phyloP scores from a whole-genome alignment of 2,113 vertebrate genomes.

The Rhinopomastus cyanomelas region DNA sequence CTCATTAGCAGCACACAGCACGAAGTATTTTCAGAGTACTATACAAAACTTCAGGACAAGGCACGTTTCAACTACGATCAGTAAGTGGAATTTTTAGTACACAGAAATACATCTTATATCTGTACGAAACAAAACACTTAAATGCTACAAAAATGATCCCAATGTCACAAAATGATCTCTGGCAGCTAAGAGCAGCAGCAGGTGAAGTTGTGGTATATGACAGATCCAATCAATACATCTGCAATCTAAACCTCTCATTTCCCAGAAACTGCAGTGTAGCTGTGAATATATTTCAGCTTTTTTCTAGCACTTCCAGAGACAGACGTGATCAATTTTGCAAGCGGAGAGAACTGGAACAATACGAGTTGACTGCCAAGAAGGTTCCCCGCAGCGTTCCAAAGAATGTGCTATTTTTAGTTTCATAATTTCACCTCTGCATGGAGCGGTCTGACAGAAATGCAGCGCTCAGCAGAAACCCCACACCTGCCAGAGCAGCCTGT shows the following conservation, averaged over 20 bases:
- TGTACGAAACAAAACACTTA: neutral
- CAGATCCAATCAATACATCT: neutral
- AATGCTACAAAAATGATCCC: too few species aligned
- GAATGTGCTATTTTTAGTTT: conserved; percentile 82
- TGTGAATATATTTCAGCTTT: conserved; percentile 64
- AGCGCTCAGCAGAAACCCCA: conserved; percentile 68
- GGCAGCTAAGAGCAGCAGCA: neutral
- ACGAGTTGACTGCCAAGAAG: conserved; percentile 69
- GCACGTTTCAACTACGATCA: neutral
- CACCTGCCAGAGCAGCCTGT: conserved; percentile 17
- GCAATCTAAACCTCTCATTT: conserved; percentile 24
- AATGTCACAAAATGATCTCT: neutral
- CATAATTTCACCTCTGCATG: conserved; percentile 73
- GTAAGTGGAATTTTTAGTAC: neutral
- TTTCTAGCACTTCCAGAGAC: conserved; percentile 68
- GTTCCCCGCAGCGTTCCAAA: conserved; percentile 53
- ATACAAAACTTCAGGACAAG: neutral
- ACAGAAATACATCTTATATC: neutral
- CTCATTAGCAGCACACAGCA: neutral
- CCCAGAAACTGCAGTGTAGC: conserved; percentile 17
- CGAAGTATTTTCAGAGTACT: neutral
- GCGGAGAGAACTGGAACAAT: conserved; percentile 78
- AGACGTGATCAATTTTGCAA: conserved; percentile 73
- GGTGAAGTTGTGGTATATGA: neutral
- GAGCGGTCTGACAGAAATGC: conserved; percentile 74